Evolutionary conservation across 2,113 vertebrate species (phyloP), one percentile per base, ranked within the genome.

Genomic region (Pseudorhombus dupliciocellatus): DNA sequence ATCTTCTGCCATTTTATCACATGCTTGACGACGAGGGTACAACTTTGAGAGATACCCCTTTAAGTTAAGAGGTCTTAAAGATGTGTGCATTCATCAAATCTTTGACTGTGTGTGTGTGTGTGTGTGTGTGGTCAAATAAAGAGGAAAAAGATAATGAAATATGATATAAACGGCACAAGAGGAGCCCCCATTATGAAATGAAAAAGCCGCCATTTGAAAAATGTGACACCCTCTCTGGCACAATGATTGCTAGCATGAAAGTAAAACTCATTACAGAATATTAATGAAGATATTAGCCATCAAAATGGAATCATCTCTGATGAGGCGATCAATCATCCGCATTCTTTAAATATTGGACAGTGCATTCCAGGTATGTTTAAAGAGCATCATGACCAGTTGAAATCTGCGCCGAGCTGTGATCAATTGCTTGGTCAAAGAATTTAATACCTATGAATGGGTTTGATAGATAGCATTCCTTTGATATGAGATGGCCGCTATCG

Each of bases 191-290:
- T 62, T 64, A 57, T 59, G 77, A 86, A 84, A 83, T 76, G 77
- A 82, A 73, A 76, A 75, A 62, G 59, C 60, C 37, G 30, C 59
- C 22, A 46, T 84, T 78, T 71, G 62, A 76, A 82, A 80, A 78
- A 76, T 66, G 52, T 77, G 71, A 80, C 70, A 79, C 30, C 51
- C n/a, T 59, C 48, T 50, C 59, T 77, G 81, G 80, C 68, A 86
- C 73, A 34, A 55, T 84, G 82, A 88, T 73, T 48, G 70, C 73
- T 85, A 78, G 64, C 64, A 52, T 55, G 34, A 85, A 84, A 73
- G 64, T 74, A 62, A 82, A 88, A 85, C 76, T 88, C 69, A 87
- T 90, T 81, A 83, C 50, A 48, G 78, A 52, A 75, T 85, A 83
- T 70, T 82, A 79, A 90, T 81, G 72, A 78, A 71, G 65, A 77